Conservation (phyloP, 2,888 invertebrate genomes). For the Hirtodrosophila alboralis region DNA sequence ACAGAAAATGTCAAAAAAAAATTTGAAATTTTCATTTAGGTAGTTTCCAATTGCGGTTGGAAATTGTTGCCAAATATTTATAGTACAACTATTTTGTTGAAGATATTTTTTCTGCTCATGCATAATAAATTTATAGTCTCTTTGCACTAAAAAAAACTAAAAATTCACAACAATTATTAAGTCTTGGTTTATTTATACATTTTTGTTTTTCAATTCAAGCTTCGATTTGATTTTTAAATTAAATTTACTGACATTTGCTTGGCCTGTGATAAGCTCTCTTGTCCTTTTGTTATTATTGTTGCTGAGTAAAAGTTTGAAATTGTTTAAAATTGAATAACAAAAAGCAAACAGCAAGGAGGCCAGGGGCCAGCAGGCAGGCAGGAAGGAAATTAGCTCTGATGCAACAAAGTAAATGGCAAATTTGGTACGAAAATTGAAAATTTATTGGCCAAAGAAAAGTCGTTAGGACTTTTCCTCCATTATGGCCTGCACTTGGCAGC, state of each 20-base stretch:
- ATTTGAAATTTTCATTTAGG: no score
- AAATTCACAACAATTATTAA: no score
- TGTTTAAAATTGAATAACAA: constrained; percentile 22
- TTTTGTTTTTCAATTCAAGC: no score
- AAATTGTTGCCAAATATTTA: no score
- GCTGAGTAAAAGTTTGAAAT: constrained; percentile 23
- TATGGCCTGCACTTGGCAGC: constrained; percentile 23
- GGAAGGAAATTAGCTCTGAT: constrained; percentile 48
- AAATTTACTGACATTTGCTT: constrained; percentile 1
- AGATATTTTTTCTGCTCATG: no score
- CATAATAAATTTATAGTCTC: no score
- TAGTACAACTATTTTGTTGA: no score
- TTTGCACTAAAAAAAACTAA: no score
- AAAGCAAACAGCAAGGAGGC: not conserved
- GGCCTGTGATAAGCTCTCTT: not conserved
- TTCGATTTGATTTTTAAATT: not conserved
- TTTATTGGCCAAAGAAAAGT: constrained; percentile 59
- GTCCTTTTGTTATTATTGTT: not conserved
- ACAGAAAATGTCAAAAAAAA: no score
- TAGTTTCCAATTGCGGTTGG: no score
- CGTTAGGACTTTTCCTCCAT: constrained; percentile 23
- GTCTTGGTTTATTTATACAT: no score
- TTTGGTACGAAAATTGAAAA: constrained; percentile 61
- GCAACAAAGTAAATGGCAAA: constrained; percentile 58
- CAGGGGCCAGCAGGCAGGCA: not conserved